Evolutionary conservation across 2,888 invertebrate genomes (phyloP), one percentile per base, ranked within the genome.

Genomic region (Cantharis lateralis): DNA sequence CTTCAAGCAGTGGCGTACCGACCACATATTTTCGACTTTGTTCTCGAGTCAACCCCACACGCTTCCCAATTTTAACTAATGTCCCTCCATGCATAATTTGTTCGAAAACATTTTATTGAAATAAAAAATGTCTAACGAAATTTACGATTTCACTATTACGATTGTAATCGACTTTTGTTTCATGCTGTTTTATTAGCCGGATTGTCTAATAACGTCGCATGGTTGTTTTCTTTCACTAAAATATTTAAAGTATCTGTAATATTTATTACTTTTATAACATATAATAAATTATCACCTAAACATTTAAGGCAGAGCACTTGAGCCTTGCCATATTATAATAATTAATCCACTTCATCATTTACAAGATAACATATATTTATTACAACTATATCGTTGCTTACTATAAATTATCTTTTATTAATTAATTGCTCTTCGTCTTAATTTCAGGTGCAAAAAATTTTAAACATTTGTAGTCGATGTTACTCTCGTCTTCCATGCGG

Each of bases 1-100:
- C 78, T 72, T 73, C 73, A 68, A 26, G 15, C 81, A 81, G 81
- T 81, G 81, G 81, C 80, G 80, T 80, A 66, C 78, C 10, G 5
- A 9, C n/a, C 48, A 9, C 48, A 48, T 48, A 48, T 48, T 48
- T 48, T n/a, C n/a, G 1, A n/a, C 5, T n/a, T 48, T 9, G n/a
- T 48, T 48, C n/a, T n/a, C 3, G n/a, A 13, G 13, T 48, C 7
- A n/a, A 48, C 7, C 48, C n/a, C 48, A 7, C n/a, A 48, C 3
- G 48, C 48, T 48, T 48, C 9, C 48, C 13, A 13, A 48, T 48
- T 48, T 48, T 48, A 48, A 48, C 48, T 48, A 48, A 48, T 48
- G 48, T 48, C 9, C n/a, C 48, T 48, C n/a, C 4, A 48, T 48
- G n/a, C 48, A 48, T 48, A 48, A 48, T 48, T 48, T 48, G 48